Evolutionary conservation across 2,888 invertebrate genomes (phyloP).

Genomic region (Celastrina argiolus): DNA sequence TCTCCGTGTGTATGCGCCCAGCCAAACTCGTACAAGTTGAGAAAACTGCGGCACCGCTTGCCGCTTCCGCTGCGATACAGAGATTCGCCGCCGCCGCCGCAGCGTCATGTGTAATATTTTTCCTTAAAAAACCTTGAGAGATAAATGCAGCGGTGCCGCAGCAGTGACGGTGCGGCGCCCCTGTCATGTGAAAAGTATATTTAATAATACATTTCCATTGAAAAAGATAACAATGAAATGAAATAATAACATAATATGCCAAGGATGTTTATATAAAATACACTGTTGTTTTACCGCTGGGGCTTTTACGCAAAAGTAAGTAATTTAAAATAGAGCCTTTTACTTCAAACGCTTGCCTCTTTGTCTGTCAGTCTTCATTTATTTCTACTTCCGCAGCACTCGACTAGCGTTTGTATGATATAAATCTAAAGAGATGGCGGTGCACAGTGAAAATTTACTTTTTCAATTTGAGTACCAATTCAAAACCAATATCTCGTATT

Average conservation of each 20-base stretch:
- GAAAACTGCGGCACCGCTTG: too few species aligned
- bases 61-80: too few species aligned
- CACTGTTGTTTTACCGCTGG: background rate
- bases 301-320: background rate
- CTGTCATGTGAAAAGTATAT: too few species aligned
- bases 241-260: background rate
- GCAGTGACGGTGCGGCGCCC: too few species aligned
- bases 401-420: background rate
- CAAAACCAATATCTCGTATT: background rate
- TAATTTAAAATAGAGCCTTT: conserved; percentile 16
- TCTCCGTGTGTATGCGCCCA: too few species aligned
- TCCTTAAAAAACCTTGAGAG: too few species aligned
- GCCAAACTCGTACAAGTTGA: too few species aligned
- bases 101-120: too few species aligned
- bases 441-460: background rate
- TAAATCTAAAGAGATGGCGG: background rate
- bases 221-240: background rate
- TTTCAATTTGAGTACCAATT: background rate
- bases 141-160: too few species aligned
- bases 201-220: background rate
- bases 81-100: too few species aligned
- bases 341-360: conserved; percentile 11
- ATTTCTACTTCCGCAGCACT: conserved; percentile 11
- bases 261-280: background rate
- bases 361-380: conserved; percentile 19